Evolutionary conservation across 1,140 invertebrate genomes (phyloP).

Genomic region (Bombus soroeensis): DNA sequence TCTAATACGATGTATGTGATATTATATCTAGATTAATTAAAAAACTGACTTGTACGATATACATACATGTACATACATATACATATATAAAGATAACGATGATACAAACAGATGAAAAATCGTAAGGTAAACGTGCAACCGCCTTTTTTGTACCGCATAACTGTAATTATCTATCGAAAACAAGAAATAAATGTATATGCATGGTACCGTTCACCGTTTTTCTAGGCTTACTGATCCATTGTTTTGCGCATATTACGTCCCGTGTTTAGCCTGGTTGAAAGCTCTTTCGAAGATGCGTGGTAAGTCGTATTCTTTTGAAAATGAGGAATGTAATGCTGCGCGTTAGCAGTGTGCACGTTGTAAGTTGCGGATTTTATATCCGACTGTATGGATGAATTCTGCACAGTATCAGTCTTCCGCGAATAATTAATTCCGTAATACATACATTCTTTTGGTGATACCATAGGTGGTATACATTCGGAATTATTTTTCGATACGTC

Average conservation of each 20-base stretch:
- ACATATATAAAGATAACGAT: slow-evolving; percentile 22
- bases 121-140: slow-evolving; percentile 20
- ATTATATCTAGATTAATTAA: slow-evolving; percentile 29
- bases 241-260: slow-evolving; percentile 31
- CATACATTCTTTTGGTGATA: slow-evolving; percentile 61
- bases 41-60: slow-evolving; percentile 24
- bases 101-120: slow-evolving; percentile 28
- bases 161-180: slow-evolving; percentile 18
- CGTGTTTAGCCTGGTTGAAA: background rate
- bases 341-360: background rate
- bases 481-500: slow-evolving; percentile 24
- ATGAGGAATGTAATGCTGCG: slow-evolving; percentile 21
- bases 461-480: slow-evolving; percentile 54
- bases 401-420: slow-evolving; percentile 20
- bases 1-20: slow-evolving; percentile 21
- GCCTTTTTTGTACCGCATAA: slow-evolving; percentile 27
- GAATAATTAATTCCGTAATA: slow-evolving; percentile 37
- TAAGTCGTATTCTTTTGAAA: slow-evolving; percentile 19
- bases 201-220: background rate
- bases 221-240: slow-evolving; percentile 38
- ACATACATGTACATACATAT: slow-evolving; percentile 30
- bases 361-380: background rate
- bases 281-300: slow-evolving; percentile 22
- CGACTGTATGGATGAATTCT: background rate
- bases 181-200: slow-evolving; percentile 16